A percentile compares a stretch with the other conserved stretches of the same genome.
Evolutionary conservation across 2,113 vertebrate genomes (phyloP).

Genomic region (Rafetus swinhoei): DNA sequence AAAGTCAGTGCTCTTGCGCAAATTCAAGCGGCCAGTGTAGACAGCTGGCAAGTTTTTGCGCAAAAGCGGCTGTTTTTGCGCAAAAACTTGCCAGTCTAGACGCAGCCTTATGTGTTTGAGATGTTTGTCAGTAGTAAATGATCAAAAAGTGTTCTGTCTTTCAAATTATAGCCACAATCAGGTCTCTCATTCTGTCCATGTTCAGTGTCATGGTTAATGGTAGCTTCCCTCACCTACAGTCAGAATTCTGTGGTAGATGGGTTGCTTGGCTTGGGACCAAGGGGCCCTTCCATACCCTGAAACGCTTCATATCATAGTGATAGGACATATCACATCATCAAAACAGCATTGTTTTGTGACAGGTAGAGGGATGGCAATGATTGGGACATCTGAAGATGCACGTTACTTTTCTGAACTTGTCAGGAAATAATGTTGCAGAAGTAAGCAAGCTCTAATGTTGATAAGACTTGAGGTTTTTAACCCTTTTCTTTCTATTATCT

Average conservation of each 20-base stretch:
- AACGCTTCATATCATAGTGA: background rate
- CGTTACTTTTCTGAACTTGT: background rate
- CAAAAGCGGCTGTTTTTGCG: no score
- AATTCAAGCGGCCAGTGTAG: no score
- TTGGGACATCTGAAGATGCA: background rate
- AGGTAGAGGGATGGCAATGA: background rate
- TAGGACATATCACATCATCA: background rate
- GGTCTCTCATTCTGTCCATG: constrained; percentile 48
- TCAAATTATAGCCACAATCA: constrained; percentile 25
- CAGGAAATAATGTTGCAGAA: background rate
- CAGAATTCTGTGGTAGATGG: background rate
- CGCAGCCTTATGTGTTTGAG: constrained; percentile 59
- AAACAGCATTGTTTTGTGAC: background rate
- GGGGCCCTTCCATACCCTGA: background rate
- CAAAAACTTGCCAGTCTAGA: no score
- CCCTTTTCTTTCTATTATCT: background rate
- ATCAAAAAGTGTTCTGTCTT: constrained; percentile 43
- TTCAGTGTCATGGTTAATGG: background rate
- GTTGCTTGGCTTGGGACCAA: background rate
- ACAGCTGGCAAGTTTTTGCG: no score
- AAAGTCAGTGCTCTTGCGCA: no score
- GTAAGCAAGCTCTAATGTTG: background rate
- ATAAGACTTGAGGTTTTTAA: background rate
- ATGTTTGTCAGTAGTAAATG: background rate
- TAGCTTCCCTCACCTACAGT: background rate